phyloP scores from a whole-genome alignment of 2,888 invertebrate genomes.

The Palloptera scutellata region DNA sequence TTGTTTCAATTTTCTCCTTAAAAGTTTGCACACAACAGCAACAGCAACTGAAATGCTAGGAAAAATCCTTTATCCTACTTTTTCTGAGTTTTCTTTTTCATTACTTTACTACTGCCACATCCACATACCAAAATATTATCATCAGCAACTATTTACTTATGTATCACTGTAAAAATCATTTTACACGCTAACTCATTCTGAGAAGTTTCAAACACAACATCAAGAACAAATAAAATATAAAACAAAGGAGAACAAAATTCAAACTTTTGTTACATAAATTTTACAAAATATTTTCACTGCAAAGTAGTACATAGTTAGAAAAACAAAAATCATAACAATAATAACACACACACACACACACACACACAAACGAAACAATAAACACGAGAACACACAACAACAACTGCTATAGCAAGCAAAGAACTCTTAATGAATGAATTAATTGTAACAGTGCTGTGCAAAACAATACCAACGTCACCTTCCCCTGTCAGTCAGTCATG shows the following conservation, averaged over 20 bases:
- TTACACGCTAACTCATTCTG: background rate
- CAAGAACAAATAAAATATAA: background rate
- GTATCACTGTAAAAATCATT: background rate
- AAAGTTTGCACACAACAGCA: conserved; percentile 11
- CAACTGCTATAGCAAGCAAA: conserved; percentile 14
- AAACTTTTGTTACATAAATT: background rate
- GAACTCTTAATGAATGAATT: conserved; percentile 34
- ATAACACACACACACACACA: background rate
- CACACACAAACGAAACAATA: conserved; percentile 24
- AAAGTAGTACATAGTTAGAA: conserved; percentile 18
- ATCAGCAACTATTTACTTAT: too few species aligned
- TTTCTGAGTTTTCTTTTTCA: background rate
- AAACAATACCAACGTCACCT: background rate
- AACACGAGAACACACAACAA: conserved; percentile 21
- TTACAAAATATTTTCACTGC: background rate
- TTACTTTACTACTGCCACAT: too few species aligned
- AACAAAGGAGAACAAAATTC: background rate
- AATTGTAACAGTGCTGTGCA: background rate
- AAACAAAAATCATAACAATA: conserved; percentile 32
- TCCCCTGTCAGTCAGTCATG: too few species aligned
- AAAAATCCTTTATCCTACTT: background rate
- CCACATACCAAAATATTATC: too few species aligned
- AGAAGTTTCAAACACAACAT: background rate
- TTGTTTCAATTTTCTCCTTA: conserved; percentile 39
- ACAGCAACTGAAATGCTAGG: too few species aligned